phyloP scores from a whole-genome alignment of 2,113 vertebrate species.

The Pelecanus crispus region DNA sequence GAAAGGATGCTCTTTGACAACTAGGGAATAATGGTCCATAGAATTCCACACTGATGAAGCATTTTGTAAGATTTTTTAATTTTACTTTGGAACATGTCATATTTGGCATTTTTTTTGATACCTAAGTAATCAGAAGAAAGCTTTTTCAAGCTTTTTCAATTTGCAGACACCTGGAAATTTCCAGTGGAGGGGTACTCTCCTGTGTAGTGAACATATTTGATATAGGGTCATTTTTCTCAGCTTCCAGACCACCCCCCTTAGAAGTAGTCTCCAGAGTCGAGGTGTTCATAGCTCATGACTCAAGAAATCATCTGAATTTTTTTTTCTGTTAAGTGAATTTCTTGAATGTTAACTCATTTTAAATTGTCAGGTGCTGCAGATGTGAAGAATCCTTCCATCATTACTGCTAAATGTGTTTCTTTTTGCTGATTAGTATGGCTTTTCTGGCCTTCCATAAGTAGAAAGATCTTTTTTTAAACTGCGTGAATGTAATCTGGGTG shows the following conservation, averaged over 20 bases:
- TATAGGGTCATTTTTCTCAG: not conserved
- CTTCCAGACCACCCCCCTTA: not conserved
- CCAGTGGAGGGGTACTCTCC: not conserved
- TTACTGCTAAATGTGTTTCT: not conserved
- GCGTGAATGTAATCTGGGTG: not conserved
- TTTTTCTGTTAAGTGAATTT: not conserved
- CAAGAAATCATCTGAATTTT: not conserved
- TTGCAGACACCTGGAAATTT: not conserved
- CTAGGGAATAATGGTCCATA: not conserved
- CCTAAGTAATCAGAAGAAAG: not conserved
- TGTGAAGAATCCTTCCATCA: not conserved
- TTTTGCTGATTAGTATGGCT: not conserved
- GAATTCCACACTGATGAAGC: not conserved
- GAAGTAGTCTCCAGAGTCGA: not conserved
- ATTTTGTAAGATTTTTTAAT: not conserved
- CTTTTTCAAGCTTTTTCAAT: not conserved
- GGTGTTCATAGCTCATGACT: not conserved
- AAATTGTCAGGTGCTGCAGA: not conserved
- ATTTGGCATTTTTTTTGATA: not conserved
- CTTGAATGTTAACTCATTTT: not conserved
- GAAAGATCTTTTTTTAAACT: not conserved
- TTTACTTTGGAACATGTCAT: not conserved
- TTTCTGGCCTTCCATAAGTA: not conserved
- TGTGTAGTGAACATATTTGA: not conserved
- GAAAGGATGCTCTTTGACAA: not conserved